Evolutionary conservation across 1,140 invertebrate species (phyloP), one percentile per base, ranked within the genome.

Genomic region (Saccostrea cuccullata): DNA sequence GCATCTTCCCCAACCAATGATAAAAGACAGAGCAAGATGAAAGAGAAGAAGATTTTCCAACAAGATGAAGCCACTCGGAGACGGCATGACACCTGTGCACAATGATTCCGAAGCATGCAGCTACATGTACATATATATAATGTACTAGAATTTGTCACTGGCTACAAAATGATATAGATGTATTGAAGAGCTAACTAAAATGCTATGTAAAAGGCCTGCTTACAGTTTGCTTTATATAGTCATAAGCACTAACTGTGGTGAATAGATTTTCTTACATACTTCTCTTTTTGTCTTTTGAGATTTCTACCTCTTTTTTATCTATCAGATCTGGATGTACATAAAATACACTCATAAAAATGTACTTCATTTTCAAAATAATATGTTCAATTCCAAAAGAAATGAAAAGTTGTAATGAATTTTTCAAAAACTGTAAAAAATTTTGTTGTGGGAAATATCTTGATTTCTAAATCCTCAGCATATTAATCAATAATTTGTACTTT

Each of bases 231-330:
- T 26, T 77, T 77, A 77, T 77, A 77, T 36, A 2, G 30, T 77
- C 15, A 77, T 30, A 77, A 77, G 70, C 70, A 36, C 70, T 77
- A 77, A 36, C 30, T 77, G 23, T 77, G 5, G 70, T 36, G 26
- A 77, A 30, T 36, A 30, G 70, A 67, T 67, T 77, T 36, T 77
- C 70, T 77, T 77, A 77, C 70, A 77, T 77, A 77, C 70, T 77
- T 77, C 70, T 77, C 70, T 77, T 77, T 77, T 77, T 77, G 70
- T 77, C 70, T 77, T 77, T 77, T 30, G 70, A 77, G 70, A 77
- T 77, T 77, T 77, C 70, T 77, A 77, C 70, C 23, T 15, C 70
- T 36, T 77, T 77, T 77, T 77, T 26, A 77, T 77, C 70, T 77
- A 77, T 77, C 30, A 77, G 70, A 64, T 47, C 47, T 47, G 9